These are phyloP conservation scores for Dryomyza anilis DNA, from an alignment of 2,888 invertebrate genomes.

Conservation along the genomic window DNA sequence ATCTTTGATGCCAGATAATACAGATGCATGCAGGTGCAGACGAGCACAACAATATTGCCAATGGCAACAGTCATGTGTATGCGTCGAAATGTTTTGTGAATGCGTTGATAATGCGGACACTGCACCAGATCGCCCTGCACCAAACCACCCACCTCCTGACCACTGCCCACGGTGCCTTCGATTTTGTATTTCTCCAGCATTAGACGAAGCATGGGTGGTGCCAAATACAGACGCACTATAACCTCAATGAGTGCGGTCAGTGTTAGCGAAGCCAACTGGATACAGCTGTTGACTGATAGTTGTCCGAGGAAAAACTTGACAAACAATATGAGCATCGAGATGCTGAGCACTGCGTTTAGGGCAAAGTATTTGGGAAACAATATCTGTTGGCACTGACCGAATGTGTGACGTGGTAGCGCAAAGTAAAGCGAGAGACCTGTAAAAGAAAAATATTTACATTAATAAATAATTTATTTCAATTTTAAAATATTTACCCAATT, in stretches of 20 bases:
- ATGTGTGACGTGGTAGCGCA: conserved; percentile 82
- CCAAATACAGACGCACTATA: conserved; percentile 75
- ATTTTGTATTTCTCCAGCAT: conserved; percentile 77
- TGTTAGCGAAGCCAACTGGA: conserved; percentile 62
- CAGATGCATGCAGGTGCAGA: conserved; percentile 71
- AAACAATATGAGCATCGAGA: conserved; percentile 74
- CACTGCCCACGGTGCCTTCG: conserved; percentile 77
- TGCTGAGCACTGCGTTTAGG: conserved; percentile 75
- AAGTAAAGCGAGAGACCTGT: conserved; percentile 85
- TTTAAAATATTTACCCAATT: no score
- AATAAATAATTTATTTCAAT: no score
- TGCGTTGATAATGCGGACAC: conserved; percentile 79
- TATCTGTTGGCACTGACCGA: conserved; percentile 85
- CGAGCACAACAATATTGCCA: conserved; percentile 76
- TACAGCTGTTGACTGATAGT: conserved; percentile 62
- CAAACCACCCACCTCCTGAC: conserved; percentile 77
- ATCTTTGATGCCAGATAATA: conserved; percentile 68
- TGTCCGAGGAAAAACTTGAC: conserved; percentile 64
- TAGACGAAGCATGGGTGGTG: conserved; percentile 74
- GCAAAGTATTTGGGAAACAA: conserved; percentile 87
- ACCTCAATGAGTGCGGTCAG: conserved; percentile 69
- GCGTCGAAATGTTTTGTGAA: conserved; percentile 75
- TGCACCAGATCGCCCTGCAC: conserved; percentile 73
- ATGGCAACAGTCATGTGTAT: conserved; percentile 80
- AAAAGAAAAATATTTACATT: conserved; percentile 44